These are phyloP conservation scores for Aplochiton taeniatus DNA, from an alignment of 2,797 vertebrate species.

Conservation along the genomic window DNA sequence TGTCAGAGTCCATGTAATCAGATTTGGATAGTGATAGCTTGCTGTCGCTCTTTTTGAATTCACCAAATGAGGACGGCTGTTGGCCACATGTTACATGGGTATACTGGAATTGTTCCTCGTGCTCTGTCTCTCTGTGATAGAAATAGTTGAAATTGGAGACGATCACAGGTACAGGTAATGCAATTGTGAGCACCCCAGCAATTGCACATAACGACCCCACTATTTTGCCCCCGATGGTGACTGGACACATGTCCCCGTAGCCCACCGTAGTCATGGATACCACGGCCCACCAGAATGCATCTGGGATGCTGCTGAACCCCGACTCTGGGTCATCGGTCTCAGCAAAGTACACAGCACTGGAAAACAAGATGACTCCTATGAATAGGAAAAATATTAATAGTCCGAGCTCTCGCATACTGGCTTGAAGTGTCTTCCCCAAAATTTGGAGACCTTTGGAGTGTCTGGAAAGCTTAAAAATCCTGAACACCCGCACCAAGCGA, in stretches of 20 bases:
- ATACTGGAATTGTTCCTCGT: slow-evolving; percentile 90
- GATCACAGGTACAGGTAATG: slow-evolving; percentile 90
- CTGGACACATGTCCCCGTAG: slow-evolving; percentile 94
- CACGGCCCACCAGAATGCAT: slow-evolving; percentile 97
- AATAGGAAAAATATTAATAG: slow-evolving; percentile 93
- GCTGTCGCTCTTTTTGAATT: slow-evolving; percentile 80
- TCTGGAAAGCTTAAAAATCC: slow-evolving; percentile 89
- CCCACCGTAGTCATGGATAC: slow-evolving; percentile 96
- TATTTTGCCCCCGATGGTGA: slow-evolving; percentile 94
- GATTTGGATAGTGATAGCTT: slow-evolving; percentile 83
- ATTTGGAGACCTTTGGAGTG: slow-evolving; percentile 89
- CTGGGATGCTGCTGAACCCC: slow-evolving; percentile 89
- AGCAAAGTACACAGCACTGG: slow-evolving; percentile 93
- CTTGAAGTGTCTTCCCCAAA: slow-evolving; percentile 86
- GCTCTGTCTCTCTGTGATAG: slow-evolving; percentile 93
- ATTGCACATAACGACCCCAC: slow-evolving; percentile 94
- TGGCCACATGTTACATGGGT: slow-evolving; percentile 93
- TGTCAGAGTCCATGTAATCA: slow-evolving; percentile 82
- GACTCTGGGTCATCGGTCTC: slow-evolving; percentile 91
- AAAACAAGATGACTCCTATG: slow-evolving; percentile 90
- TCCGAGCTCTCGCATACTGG: slow-evolving; percentile 91
- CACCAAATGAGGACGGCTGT: slow-evolving; percentile 75
- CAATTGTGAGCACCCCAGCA: slow-evolving; percentile 90
- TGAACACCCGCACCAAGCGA: slow-evolving; percentile 86
- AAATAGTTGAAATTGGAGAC: slow-evolving; percentile 98